Conservation (phyloP, 2,113 vertebrate genomes). For the Elanus axillaris region DNA sequence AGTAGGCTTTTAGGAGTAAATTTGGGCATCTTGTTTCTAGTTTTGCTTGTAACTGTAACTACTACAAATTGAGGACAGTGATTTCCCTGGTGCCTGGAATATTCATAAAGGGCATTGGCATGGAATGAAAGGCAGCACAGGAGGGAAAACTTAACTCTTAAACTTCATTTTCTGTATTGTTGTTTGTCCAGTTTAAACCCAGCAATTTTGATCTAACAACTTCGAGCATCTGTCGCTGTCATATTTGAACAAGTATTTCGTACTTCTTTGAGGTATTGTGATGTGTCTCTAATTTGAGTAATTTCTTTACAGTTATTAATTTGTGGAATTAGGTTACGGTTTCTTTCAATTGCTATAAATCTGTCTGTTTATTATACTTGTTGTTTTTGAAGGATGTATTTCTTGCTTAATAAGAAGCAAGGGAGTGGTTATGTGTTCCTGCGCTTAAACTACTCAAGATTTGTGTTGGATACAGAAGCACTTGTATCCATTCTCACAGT, state of each 20-base stretch:
- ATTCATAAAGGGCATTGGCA: background rate
- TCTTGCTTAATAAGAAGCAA: background rate
- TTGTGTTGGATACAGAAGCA: background rate
- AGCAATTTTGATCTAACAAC: background rate
- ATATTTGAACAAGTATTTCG: background rate
- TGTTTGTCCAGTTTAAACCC: background rate
- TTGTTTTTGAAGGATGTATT: background rate
- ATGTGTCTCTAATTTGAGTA: background rate
- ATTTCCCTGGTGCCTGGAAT: background rate
- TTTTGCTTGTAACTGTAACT: background rate
- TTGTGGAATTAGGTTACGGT: background rate
- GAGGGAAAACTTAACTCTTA: background rate
- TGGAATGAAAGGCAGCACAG: background rate
- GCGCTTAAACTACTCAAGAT: background rate
- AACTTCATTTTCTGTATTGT: background rate
- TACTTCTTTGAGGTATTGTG: background rate
- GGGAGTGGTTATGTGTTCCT: background rate
- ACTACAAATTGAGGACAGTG: background rate
- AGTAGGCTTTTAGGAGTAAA: background rate
- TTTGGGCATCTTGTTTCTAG: background rate
- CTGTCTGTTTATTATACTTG: background rate
- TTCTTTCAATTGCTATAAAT: background rate
- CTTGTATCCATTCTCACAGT: background rate
- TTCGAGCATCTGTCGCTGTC: background rate
- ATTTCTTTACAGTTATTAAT: background rate